These are phyloP conservation scores for Zosterops pallidus DNA, from an alignment of 2,113 vertebrate genomes.

Conservation along the genomic window DNA sequence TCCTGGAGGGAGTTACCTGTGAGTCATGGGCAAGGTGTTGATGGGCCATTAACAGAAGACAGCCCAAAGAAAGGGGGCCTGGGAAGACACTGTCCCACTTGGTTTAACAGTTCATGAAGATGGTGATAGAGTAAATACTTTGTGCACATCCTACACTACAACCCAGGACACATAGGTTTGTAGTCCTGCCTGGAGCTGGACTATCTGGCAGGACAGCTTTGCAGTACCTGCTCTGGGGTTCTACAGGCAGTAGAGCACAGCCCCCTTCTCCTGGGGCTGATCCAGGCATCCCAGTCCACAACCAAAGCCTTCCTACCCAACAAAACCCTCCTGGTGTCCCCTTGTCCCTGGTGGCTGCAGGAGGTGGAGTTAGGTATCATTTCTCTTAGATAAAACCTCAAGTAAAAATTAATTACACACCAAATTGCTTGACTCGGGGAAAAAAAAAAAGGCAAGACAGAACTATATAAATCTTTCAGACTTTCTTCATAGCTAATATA, in stretches of 20 bases:
- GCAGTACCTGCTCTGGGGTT: fast-evolving
- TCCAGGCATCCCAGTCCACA: neutral
- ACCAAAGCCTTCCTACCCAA: neutral
- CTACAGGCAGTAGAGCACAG: neutral
- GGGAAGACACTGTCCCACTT: too few relatives aligned
- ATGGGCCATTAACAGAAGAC: too few relatives aligned
- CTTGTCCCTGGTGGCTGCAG: neutral
- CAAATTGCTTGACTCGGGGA: neutral
- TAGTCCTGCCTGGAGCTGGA: neutral
- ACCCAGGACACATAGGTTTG: neutral
- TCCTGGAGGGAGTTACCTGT: too few relatives aligned
- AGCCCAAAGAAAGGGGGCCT: too few relatives aligned
- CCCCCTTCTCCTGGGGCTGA: neutral
- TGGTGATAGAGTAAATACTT: too few relatives aligned
- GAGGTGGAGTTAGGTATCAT: neutral
- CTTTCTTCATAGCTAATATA: neutral
- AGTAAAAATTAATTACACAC: neutral
- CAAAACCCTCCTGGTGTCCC: neutral
- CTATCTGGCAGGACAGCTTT: neutral
- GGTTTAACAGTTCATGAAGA: too few relatives aligned
- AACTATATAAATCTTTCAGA: neutral
- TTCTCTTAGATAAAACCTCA: neutral
- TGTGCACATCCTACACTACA: too few relatives aligned
- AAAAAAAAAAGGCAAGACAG: neutral
- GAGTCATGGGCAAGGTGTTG: too few relatives aligned